Percentiles rank a stretch among this genome's conserved stretches.
Conservation (phyloP, 2,888 invertebrate genomes). For the Synanthedon tipuliformis region DNA sequence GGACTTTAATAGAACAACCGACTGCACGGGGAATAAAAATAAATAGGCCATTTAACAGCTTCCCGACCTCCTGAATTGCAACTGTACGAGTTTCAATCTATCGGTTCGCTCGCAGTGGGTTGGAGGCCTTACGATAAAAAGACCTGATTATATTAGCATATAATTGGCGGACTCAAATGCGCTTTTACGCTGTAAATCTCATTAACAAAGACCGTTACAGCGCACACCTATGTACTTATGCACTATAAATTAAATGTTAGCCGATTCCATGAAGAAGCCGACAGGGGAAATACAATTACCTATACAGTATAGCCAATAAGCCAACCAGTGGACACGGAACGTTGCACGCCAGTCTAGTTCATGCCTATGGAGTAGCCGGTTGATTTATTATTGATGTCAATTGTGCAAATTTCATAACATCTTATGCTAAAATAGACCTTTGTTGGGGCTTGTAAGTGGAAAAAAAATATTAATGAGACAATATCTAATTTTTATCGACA, state of each 20-base stretch:
- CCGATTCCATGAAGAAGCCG: constrained; percentile 1
- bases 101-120: background rate
- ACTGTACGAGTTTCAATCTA: too few relatives aligned
- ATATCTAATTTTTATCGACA: too few relatives aligned
- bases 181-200: constrained; percentile 46
- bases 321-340: background rate
- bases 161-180: constrained; percentile 48
- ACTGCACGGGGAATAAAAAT: too few relatives aligned
- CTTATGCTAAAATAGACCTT: background rate
- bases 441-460: background rate
- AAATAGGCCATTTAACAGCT: too few relatives aligned
- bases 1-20: too few relatives aligned
- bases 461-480: too few relatives aligned
- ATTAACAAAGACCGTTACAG: constrained; percentile 28
- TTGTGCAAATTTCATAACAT: background rate
- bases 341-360: background rate
- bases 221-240: constrained; percentile 9
- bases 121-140: background rate
- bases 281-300: constrained; percentile 6
- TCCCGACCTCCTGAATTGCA: too few relatives aligned
- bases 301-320: background rate
- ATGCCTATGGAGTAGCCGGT: background rate
- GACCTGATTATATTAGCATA: constrained; percentile 38
- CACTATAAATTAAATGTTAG: constrained; percentile 18
- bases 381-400: background rate